Conservation (phyloP, 2,888 invertebrate species). For the Heliconius aoede region DNA sequence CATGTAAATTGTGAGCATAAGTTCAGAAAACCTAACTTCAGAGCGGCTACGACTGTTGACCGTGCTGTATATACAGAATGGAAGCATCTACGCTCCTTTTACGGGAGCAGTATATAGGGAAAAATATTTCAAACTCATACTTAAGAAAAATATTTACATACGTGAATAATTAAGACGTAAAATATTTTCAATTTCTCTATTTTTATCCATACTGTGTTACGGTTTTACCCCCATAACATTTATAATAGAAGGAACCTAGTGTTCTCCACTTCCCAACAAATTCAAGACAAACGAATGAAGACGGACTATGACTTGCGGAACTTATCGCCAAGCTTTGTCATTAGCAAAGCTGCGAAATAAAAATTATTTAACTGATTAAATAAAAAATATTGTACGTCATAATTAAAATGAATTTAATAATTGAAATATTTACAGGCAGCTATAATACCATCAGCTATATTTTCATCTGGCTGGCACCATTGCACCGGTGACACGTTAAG, state of each 20-base stretch:
- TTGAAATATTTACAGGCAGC: conserved; percentile 29
- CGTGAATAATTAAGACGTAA: too few species aligned
- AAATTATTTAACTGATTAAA: background rate
- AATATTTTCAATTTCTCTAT: too few species aligned
- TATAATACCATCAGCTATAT: conserved; percentile 58
- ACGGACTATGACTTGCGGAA: background rate
- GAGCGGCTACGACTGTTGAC: too few species aligned
- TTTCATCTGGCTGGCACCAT: conserved; percentile 59
- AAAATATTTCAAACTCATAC: too few species aligned
- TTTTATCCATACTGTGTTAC: too few species aligned
- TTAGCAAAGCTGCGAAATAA: too few species aligned
- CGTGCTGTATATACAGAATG: too few species aligned
- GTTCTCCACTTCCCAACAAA: background rate
- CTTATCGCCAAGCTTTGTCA: background rate
- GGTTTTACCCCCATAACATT: too few species aligned
- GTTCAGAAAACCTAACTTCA: too few species aligned
- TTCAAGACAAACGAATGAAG: background rate
- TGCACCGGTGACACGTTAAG: conserved; percentile 47
- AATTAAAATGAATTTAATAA: background rate
- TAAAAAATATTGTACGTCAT: background rate
- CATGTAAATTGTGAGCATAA: too few species aligned
- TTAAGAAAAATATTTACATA: too few species aligned
- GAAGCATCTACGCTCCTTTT: background rate
- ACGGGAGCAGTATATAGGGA: too few species aligned
- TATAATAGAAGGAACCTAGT: background rate